These are phyloP conservation scores for Troilus luridus DNA, from an alignment of 2,888 invertebrate genomes.

Conservation along the genomic window DNA sequence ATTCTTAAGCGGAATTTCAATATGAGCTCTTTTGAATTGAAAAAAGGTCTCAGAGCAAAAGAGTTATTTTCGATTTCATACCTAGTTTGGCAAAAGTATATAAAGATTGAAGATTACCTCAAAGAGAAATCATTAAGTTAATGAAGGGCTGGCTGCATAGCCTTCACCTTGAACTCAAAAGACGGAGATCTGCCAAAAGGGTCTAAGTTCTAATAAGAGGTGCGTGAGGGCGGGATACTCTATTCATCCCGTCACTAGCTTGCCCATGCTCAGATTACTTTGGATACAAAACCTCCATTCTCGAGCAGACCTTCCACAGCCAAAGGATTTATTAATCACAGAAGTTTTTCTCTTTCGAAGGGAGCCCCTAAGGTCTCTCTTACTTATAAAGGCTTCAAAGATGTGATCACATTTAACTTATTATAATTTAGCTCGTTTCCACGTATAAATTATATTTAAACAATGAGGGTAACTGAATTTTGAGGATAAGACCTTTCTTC, in stretches of 20 bases:
- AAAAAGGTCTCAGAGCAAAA: neutral
- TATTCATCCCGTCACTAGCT: neutral
- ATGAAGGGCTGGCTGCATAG: neutral
- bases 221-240: neutral
- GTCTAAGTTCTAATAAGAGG: constrained; percentile 26
- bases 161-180: constrained; percentile 19
- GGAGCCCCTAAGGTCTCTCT: neutral
- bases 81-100: neutral
- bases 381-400: neutral
- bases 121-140: constrained; percentile 29
- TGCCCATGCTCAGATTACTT: constrained; percentile 27
- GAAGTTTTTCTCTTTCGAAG: constrained; percentile 16
- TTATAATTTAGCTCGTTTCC: too few species aligned
- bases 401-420: neutral
- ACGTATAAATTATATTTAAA: too few species aligned
- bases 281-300: neutral
- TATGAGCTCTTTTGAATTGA: neutral
- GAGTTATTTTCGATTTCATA: neutral
- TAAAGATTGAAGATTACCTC: neutral
- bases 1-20: neutral
- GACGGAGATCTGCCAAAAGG: neutral
- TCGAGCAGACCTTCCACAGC: neutral
- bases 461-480: too few species aligned
- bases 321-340: constrained; percentile 46
- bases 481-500: too few species aligned